Percentiles rank a stretch among this genome's conserved stretches.
phyloP scores from a whole-genome alignment of 2,888 invertebrate species.

The Cerceris rybyensis region DNA sequence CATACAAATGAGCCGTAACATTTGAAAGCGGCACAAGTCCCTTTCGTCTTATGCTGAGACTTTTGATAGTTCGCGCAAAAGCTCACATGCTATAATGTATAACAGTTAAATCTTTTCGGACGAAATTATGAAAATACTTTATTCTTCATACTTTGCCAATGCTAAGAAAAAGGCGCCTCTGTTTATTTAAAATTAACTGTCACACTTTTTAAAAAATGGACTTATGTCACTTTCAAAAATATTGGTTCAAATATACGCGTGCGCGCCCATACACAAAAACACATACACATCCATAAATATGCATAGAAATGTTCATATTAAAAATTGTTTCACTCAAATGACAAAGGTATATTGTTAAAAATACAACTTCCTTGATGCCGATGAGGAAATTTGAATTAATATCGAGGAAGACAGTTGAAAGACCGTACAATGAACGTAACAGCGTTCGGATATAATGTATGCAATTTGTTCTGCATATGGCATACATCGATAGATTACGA shows the following conservation, averaged over 20 bases:
- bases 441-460: constrained; percentile 5
- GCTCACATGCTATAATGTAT: no score
- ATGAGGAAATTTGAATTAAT: constrained; percentile 20
- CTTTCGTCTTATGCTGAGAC: no score
- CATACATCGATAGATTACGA: constrained; percentile 6
- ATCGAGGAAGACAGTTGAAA: neutral
- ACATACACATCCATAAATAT: constrained; percentile 5
- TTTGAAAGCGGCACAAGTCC: no score
- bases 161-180: no score
- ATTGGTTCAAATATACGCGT: neutral
- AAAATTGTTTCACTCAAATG: neutral
- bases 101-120: no score
- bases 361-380: constrained; percentile 30
- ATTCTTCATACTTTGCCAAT: no score
- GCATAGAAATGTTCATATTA: neutral
- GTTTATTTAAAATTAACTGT: no score
- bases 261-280: neutral
- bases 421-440: constrained; percentile 20
- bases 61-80: no score
- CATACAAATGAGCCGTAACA: no score
- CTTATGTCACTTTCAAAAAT: no score
- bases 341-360: constrained; percentile 16
- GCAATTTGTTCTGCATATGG: neutral
- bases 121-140: no score
- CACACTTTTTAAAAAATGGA: no score